phyloP scores from a whole-genome alignment of 2,888 invertebrate genomes.

The Scaptomyza tumidula region DNA sequence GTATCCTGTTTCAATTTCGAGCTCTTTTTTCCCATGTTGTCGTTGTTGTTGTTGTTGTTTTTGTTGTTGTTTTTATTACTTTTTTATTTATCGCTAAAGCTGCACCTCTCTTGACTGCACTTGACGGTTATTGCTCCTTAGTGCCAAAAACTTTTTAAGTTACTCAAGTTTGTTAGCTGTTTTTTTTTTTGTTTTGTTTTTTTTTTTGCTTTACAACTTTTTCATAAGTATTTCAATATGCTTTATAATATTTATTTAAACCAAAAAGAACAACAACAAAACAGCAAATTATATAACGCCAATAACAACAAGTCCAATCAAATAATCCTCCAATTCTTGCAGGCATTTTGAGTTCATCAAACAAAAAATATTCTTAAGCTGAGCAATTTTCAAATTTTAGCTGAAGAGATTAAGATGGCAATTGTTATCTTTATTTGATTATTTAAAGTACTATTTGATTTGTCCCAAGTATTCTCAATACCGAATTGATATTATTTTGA shows the following conservation, averaged over 20 bases:
- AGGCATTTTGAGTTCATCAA: conserved; percentile 18
- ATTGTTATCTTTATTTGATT: too few relatives aligned
- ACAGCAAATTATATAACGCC: not conserved
- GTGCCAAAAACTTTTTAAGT: conserved; percentile 55
- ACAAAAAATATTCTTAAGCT: not conserved
- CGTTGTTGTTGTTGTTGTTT: conserved; percentile 28
- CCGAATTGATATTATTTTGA: too few relatives aligned
- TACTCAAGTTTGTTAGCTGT: conserved; percentile 27
- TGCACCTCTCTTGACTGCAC: conserved; percentile 34
- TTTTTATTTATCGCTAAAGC: conserved; percentile 14
- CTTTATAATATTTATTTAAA: conserved; percentile 53
- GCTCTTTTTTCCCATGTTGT: conserved; percentile 96
- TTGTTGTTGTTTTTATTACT: conserved; percentile 24
- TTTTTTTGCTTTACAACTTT: conserved; percentile 54
- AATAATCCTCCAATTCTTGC: conserved; percentile 28
- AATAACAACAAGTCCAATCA: conserved; percentile 23
- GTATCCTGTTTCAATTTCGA: conserved; percentile 98
- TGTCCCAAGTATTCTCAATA: too few relatives aligned
- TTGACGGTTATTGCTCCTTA: conserved; percentile 69
- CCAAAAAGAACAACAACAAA: conserved; percentile 10
- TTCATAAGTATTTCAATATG: conserved; percentile 72
- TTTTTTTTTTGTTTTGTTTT: conserved; percentile 1
- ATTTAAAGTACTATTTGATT: too few relatives aligned
- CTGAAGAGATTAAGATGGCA: too few relatives aligned
- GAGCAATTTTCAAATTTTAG: not conserved